Conservation (phyloP, 2,797 vertebrate species). For the Ammospiza maritima region DNA sequence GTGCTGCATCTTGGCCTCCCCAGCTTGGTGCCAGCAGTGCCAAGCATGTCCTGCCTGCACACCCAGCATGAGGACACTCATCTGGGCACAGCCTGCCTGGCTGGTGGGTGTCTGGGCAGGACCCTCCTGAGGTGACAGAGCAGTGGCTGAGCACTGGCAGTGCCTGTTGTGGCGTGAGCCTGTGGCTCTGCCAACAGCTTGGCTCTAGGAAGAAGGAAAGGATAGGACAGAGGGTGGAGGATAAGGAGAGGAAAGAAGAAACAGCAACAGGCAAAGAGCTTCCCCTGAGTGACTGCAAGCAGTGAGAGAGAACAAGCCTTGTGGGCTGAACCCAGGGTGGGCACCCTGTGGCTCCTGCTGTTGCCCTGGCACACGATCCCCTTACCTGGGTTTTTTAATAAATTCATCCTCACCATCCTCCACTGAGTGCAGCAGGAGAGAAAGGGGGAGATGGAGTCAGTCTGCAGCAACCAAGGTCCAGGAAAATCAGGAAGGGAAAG, state of each 20-base stretch:
- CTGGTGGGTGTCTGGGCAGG: background rate
- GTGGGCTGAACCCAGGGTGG: background rate
- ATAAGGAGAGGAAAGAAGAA: background rate
- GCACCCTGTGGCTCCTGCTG: background rate
- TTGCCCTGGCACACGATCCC: rapidly evolving
- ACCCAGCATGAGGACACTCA: background rate
- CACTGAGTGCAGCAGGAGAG: conserved; percentile 82
- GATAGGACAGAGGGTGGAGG: background rate
- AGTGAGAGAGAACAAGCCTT: background rate
- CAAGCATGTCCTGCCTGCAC: background rate
- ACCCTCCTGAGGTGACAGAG: background rate
- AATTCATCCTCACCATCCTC: conserved; percentile 94
- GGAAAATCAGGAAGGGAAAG: background rate
- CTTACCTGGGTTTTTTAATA: conserved; percentile 93
- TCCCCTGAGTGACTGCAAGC: background rate
- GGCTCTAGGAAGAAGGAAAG: background rate
- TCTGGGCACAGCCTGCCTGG: background rate
- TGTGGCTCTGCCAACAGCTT: background rate
- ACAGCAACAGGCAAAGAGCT: background rate
- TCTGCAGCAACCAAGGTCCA: background rate
- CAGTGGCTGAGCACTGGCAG: background rate
- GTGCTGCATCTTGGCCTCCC: background rate
- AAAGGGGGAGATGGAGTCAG: conserved; percentile 4
- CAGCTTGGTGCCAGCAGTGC: background rate
- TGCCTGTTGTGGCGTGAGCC: background rate